Evolutionary conservation across 2,113 vertebrate genomes (phyloP), one percentile per base, ranked within the genome.

Genomic region (Brachirus orientalis): DNA sequence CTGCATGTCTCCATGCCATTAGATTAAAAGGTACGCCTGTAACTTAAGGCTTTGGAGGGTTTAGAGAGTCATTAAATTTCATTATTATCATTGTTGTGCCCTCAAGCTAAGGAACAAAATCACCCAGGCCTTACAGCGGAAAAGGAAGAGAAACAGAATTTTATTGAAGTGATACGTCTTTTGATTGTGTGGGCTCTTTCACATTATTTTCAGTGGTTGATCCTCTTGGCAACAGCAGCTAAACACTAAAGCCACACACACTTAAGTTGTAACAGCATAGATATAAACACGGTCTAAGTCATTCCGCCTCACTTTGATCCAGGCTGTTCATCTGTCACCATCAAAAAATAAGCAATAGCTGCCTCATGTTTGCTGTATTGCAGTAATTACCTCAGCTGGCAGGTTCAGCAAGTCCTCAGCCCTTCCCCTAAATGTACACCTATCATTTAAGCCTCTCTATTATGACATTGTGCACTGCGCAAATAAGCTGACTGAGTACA

Each of bases 21-120:
- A 80, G 73, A 63, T 65, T 69, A 47, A n/a, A n/a, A 83, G 75
- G 44, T 10, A 48, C 0, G 51, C 13, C 37, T 63, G 67, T 19
- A 76, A 78, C 64, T 50, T 62, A 75, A 80, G 65, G 56, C 54
- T 59, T 69, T 63, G 77, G 83, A 76, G 76, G n/a, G 48, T 72
- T 79, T 77, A 73, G 20, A 28, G 56, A 53, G 46, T 40, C 8
- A 18, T 71, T 84, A 78, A 41, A 85, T 77, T 44, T 68, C 58
- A 78, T 82, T 72, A 80, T 38, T 1, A 3, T 37, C 57, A 40
- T 45, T 56, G 63, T 72, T 35, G 1, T 48, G 38, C 17, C 44
- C 66, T 56, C 36, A 37, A 67, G 75, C 43, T 33, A 41, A 74
- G 20, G 51, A 20, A 46, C 46, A 17, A 10, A 35, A 63, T 37